Conservation (phyloP, 2,797 vertebrate species). For the Holocentrus rufus region DNA sequence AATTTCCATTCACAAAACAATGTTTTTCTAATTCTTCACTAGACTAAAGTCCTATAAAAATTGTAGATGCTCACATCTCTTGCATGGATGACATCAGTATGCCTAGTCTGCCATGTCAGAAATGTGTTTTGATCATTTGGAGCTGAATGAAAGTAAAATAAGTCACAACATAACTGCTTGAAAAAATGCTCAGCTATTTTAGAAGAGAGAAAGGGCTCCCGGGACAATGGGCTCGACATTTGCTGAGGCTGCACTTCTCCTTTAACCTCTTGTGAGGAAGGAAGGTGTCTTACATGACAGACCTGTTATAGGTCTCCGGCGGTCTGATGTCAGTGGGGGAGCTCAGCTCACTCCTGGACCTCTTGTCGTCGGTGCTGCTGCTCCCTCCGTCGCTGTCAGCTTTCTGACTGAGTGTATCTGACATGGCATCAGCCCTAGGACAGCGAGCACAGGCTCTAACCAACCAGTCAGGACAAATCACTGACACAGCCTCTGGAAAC, state of each 20-base stretch:
- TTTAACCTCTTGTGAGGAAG: neutral
- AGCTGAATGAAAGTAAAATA: neutral
- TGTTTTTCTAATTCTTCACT: no score
- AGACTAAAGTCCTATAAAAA: no score
- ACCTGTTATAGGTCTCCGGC: conserved; percentile 88
- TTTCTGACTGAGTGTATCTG: conserved; percentile 93
- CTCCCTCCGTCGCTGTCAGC: conserved; percentile 95
- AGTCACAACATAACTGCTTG: conserved; percentile 40
- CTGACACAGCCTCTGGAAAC: conserved; percentile 8
- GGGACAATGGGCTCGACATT: conserved; percentile 6
- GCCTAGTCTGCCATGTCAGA: no score
- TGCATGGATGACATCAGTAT: no score
- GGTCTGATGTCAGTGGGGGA: conserved; percentile 92
- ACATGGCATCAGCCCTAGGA: conserved; percentile 90
- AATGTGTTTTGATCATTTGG: no score
- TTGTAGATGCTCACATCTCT: no score
- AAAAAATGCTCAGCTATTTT: conserved; percentile 48
- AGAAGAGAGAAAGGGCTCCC: conserved; percentile 47
- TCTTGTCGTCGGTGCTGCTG: conserved; percentile 91
- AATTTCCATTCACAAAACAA: no score
- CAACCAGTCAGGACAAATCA: conserved; percentile 35
- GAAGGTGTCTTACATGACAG: conserved; percentile 77
- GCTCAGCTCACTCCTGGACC: conserved; percentile 92
- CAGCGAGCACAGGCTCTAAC: conserved; percentile 14
- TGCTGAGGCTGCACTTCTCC: neutral